phyloP scores from a whole-genome alignment of 2,888 invertebrate genomes.

The Drosophila rellima region DNA sequence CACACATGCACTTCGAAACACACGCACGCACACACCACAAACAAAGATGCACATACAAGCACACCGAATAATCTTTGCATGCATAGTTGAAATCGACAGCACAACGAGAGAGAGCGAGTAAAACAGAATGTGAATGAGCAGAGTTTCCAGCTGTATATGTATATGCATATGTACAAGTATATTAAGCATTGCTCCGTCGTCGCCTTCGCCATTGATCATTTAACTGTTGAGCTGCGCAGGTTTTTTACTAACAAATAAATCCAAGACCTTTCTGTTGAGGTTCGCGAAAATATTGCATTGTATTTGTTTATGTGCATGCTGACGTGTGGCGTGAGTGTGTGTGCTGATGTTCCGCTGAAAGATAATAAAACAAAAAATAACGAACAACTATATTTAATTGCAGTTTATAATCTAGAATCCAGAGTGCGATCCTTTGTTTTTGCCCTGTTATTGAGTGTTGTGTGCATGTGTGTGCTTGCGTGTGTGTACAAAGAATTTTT shows the following conservation, averaged over 20 bases:
- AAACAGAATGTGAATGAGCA: not conserved
- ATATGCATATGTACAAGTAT: constrained; percentile 8
- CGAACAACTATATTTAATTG: constrained; percentile 6
- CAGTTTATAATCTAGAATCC: constrained; percentile 27
- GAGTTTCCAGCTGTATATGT: not conserved
- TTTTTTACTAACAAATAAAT: not conserved
- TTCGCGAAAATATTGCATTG: constrained; percentile 7
- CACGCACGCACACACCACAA: not conserved
- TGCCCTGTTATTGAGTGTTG: constrained; percentile 19
- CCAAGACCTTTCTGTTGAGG: not conserved
- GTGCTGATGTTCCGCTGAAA: not conserved
- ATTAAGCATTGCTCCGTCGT: not conserved
- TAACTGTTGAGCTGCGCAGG: constrained; percentile 10
- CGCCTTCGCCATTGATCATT: constrained; percentile 14
- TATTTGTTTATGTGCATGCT: constrained; percentile 27
- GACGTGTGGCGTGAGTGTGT: constrained; percentile 19
- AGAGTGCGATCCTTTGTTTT: constrained; percentile 33
- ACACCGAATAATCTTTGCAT: constrained; percentile 6
- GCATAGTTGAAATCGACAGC: not conserved
- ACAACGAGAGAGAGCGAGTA: not conserved
- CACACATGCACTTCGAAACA: not conserved
- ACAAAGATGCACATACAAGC: constrained; percentile 3
- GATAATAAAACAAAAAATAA: constrained; percentile 4
- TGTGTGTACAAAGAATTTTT: constrained; percentile 14
- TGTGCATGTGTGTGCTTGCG: constrained; percentile 17